Conservation (phyloP, 2,797 vertebrate species). For the Merluccius polli region DNA sequence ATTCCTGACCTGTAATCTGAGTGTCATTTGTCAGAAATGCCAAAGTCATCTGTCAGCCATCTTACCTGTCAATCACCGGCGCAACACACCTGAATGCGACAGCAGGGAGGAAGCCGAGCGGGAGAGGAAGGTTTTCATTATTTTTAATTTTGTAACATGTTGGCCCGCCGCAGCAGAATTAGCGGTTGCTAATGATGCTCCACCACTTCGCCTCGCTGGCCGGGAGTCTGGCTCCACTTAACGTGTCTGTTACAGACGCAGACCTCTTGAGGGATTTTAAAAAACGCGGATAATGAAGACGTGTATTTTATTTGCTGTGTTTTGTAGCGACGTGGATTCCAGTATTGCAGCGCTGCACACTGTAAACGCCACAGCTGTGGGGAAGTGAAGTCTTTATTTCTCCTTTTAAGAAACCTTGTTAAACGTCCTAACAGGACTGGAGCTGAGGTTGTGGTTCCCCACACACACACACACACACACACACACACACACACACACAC, state of each 20-base stretch:
- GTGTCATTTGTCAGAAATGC: not conserved
- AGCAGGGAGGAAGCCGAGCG: no score
- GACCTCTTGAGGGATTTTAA: not conserved
- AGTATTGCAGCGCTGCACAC: not conserved
- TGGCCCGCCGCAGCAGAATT: not conserved
- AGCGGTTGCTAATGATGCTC: not conserved
- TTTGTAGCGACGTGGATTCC: not conserved
- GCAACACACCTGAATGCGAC: no score
- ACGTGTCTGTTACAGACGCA: not conserved
- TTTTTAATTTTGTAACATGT: not conserved
- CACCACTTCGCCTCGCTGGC: not conserved
- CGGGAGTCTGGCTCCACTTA: not conserved
- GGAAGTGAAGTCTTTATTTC: not conserved
- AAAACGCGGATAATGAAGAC: not conserved
- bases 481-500: not conserved
- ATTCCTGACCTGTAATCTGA: not conserved
- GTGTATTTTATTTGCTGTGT: no score
- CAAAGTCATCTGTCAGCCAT: not conserved
- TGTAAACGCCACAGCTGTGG: not conserved
- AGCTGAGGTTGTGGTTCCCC: not conserved
- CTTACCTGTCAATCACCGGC: not conserved
- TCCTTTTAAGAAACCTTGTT: not conserved
- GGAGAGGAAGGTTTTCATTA: not conserved
- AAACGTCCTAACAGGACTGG: not conserved
- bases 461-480: not conserved